Conservation (phyloP, 2,113 vertebrate species). For the Apaloderma vittatum region DNA sequence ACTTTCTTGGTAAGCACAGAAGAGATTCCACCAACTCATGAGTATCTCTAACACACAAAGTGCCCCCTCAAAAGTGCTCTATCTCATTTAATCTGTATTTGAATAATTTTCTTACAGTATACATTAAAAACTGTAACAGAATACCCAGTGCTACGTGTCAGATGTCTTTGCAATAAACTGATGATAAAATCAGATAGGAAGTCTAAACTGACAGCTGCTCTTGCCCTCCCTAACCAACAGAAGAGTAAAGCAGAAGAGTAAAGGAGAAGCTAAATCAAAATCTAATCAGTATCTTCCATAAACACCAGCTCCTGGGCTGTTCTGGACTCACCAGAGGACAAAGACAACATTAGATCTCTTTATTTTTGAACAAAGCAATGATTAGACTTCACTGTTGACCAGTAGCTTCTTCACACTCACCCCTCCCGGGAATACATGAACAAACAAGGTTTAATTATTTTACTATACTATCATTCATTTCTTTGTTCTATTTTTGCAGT, state of each 20-base stretch:
- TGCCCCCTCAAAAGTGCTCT: neutral
- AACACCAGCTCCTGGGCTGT: neutral
- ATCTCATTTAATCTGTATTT: neutral
- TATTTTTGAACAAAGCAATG: neutral
- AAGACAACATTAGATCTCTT: neutral
- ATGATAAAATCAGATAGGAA: neutral
- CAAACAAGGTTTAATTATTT: neutral
- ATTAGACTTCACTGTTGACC: neutral
- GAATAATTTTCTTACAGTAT: neutral
- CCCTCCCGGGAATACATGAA: neutral
- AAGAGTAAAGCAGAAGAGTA: neutral
- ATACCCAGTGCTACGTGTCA: neutral
- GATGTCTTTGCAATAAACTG: neutral
- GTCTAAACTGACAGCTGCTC: neutral
- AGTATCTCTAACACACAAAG: neutral
- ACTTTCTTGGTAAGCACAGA: neutral
- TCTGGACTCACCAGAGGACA: neutral
- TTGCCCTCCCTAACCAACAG: neutral
- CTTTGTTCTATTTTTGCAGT: neutral
- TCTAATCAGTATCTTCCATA: neutral
- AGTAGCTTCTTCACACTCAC: neutral
- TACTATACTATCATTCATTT: neutral
- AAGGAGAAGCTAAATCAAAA: neutral
- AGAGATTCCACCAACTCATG: rapidly evolving
- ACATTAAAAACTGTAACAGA: neutral